These are phyloP conservation scores for Dendrophyllia cribrosa DNA, from an alignment of 64 coral and sea anemone species.

Conservation along the genomic window DNA sequence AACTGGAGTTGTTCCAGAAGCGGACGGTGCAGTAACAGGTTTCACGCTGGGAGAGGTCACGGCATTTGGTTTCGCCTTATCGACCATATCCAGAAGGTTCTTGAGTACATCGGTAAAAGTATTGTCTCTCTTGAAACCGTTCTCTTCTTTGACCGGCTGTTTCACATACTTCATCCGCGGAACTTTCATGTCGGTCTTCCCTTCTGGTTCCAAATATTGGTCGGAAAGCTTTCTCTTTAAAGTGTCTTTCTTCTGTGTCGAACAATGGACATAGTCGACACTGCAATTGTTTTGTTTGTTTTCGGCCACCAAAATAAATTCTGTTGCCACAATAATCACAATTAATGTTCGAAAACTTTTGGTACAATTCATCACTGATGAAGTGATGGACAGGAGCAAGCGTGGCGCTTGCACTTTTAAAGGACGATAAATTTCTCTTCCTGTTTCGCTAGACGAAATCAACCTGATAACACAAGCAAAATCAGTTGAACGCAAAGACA, in stretches of 20 bases:
- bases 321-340: constrained; percentile 12
- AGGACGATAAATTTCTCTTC: background rate
- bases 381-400: background rate
- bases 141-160: background rate
- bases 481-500: background rate
- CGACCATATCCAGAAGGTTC: background rate
- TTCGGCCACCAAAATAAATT: background rate
- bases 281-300: background rate
- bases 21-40: background rate
- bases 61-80: background rate
- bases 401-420: background rate
- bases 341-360: background rate
- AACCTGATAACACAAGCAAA: background rate
- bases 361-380: background rate
- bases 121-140: background rate
- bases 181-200: background rate
- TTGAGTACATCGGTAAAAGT: background rate
- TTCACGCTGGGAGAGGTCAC: background rate
- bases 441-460: background rate
- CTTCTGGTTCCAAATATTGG: background rate
- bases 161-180: background rate
- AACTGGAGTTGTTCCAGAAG: background rate
- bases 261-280: background rate
- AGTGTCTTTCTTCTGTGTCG: background rate
- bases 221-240: background rate